Evolutionary conservation across 2,113 vertebrate genomes (phyloP), one percentile per base, ranked within the genome.

Genomic region (Abramis brama): DNA sequence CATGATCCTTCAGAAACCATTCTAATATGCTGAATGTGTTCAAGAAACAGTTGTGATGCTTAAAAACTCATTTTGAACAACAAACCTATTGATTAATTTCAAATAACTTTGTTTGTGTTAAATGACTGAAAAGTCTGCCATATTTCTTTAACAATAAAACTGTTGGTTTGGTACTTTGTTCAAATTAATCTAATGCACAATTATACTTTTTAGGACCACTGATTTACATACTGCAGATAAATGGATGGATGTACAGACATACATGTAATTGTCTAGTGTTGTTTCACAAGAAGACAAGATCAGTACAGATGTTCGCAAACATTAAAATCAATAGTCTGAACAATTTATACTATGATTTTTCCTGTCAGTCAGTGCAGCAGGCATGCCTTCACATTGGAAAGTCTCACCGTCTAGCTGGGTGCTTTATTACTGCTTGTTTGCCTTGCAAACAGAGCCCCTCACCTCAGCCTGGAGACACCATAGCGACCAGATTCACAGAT

Each of bases 391-490:
- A 77, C n/a, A 27, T 13, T 6, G 25, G 74, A 77, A 81, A 21
- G 3, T 21, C n/a, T 64, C 23, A 9, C 39, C 12, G 19, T 68
- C 43, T 66, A 64, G 43, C 59, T 86, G 70, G 11, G 21, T 73
- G 43, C 36, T 57, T 86, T 50, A 77, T 83, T 52, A 78, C 52
- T 62, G 36, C 19, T 50, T 79, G 75, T 79, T 74, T 88, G 64
- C 73, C 77, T 84, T 33, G 70, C 39, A 43, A 80, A 60, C 59
- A 4, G 23, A 80, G 30, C 47, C 66, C 55, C 19, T 64, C 15
- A 23, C 68, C 62, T 71, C 62, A 55, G 60, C 59, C 30, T 84
- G 81, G 66, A 88, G 87, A 80, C 81, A 62, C 87, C 85, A 88
- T 86, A 60, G 39, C 8, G 75, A 86, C 87, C 47, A 39, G 57